Evolutionary conservation across 2,113 vertebrate genomes (phyloP).

Genomic region (Bufo gargarizans): DNA sequence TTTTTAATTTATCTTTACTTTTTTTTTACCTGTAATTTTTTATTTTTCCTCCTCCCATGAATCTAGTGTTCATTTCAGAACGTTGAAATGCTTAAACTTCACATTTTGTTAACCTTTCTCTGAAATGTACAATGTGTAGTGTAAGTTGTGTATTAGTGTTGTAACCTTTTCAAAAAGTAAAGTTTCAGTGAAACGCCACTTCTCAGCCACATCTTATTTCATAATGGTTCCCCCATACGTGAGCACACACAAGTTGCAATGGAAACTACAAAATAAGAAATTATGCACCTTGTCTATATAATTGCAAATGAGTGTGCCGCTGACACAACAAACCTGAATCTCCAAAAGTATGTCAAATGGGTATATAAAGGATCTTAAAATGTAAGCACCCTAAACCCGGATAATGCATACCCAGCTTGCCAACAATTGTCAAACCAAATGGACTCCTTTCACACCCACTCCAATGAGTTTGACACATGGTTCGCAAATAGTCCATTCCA

Average conservation of each 20-base stretch:
- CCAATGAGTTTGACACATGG: slow-evolving; percentile 65
- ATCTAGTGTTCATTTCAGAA: slow-evolving; percentile 78
- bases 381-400: slow-evolving; percentile 70
- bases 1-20: slow-evolving; percentile 73
- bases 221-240: slow-evolving; percentile 68
- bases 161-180: slow-evolving; percentile 77
- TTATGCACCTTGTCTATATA: slow-evolving; percentile 40
- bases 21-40: slow-evolving; percentile 78
- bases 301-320: slow-evolving; percentile 63
- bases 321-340: slow-evolving; percentile 66
- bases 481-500: slow-evolving; percentile 70
- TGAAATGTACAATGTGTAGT: slow-evolving; percentile 80
- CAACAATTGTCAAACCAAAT: slow-evolving; percentile 64
- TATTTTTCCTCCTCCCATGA: slow-evolving; percentile 67
- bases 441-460: slow-evolving; percentile 62
- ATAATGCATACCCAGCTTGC: slow-evolving; percentile 72
- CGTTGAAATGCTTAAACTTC: slow-evolving; percentile 78
- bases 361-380: slow-evolving; percentile 65
- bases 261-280: slow-evolving; percentile 62
- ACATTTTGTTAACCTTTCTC: slow-evolving; percentile 76
- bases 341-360: slow-evolving; percentile 63
- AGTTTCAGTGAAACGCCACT: slow-evolving; percentile 76
- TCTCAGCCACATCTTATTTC: slow-evolving; percentile 71
- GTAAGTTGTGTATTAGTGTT: slow-evolving; percentile 81
- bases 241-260: slow-evolving; percentile 66